Percentiles rank a stretch among this genome's conserved stretches.
These are phyloP conservation scores for Hofmannophila pseudospretella DNA, from an alignment of 2,888 invertebrate species.

Conservation along the genomic window DNA sequence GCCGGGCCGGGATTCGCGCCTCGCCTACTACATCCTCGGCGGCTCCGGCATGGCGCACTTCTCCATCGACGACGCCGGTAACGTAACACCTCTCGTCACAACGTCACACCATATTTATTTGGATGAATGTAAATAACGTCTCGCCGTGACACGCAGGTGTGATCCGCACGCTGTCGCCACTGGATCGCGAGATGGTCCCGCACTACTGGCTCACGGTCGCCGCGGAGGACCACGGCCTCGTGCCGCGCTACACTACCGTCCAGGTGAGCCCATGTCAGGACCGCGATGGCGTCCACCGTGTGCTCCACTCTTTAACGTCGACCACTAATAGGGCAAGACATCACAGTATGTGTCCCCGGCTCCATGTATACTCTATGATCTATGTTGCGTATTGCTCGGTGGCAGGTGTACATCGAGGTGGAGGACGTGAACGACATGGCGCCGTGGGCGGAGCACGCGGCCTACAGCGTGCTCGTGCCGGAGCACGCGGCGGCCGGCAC, in stretches of 20 bases:
- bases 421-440: conserved; percentile 97
- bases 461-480: conserved; percentile 87
- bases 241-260: conserved; percentile 89
- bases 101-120: too few species aligned
- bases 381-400: background rate
- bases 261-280: too few species aligned
- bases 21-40: conserved; percentile 91
- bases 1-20: conserved; percentile 87
- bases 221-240: conserved; percentile 94
- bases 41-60: conserved; percentile 96
- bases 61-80: conserved; percentile 92
- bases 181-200: conserved; percentile 92
- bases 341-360: too few species aligned
- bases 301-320: too few species aligned
- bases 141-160: too few species aligned
- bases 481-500: conserved; percentile 88
- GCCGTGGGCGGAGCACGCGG: conserved; percentile 91
- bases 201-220: conserved; percentile 97
- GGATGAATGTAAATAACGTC: too few species aligned
- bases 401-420: conserved; percentile 79
- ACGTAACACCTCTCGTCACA: conserved; percentile 27
- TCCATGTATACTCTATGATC: too few species aligned
- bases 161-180: conserved; percentile 88
- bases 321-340: too few species aligned
- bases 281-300: too few species aligned